A percentile compares a stretch with the other conserved stretches of the same genome.
Evolutionary conservation across 2,797 vertebrate genomes (phyloP).

Genomic region (Myioborus miniatus): DNA sequence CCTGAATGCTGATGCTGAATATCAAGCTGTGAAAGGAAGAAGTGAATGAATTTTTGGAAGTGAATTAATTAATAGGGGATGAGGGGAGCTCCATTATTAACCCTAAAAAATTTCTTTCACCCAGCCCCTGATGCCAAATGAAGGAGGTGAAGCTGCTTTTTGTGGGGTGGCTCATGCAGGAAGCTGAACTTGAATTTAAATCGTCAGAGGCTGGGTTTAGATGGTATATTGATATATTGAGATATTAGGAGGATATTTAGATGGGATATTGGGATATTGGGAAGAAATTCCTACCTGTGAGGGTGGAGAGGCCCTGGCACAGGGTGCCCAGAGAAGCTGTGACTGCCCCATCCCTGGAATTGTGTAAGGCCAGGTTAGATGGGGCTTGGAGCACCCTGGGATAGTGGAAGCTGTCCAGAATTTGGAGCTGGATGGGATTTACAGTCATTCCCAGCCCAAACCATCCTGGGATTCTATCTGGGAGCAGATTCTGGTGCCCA

Average conservation of each 20-base stretch:
- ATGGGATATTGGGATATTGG: neutral
- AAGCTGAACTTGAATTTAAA: neutral
- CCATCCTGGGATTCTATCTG: neutral
- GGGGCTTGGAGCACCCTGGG: neutral
- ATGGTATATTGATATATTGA: neutral
- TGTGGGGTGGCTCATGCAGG: fast-evolving
- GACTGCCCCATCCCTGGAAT: neutral
- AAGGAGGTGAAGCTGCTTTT: neutral
- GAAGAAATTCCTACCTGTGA: neutral
- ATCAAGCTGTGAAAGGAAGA: neutral
- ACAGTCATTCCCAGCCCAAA: neutral
- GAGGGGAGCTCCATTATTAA: fast-evolving
- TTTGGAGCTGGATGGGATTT: neutral
- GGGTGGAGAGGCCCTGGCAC: neutral
- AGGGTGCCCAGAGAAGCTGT: neutral
- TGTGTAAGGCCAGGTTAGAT: fast-evolving
- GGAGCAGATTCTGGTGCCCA: neutral
- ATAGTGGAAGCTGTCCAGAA: neutral
- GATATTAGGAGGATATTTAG: neutral
- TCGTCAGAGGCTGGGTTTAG: neutral
- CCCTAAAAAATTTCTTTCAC: neutral
- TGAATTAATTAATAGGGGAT: neutral
- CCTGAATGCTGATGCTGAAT: neutral
- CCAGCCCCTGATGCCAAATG: neutral
- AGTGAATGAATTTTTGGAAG: neutral